phyloP scores from a whole-genome alignment of 2,888 invertebrate species.

The Mycalesis mineus region DNA sequence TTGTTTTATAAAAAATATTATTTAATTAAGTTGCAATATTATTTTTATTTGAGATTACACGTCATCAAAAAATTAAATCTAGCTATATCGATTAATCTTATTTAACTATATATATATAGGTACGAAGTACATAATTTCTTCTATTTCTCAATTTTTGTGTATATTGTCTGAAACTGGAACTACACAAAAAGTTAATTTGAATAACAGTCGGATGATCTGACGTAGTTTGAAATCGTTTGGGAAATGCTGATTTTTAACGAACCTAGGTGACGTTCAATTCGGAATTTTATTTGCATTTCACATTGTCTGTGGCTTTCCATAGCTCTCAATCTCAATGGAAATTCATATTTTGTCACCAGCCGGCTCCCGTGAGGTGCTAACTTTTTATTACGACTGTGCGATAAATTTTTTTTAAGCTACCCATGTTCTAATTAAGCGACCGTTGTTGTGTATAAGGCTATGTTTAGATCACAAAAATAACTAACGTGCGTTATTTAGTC shows the following conservation, averaged over 20 bases:
- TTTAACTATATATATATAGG: no score
- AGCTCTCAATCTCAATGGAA: constrained; percentile 12
- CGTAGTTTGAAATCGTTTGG: neutral
- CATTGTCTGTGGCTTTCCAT: constrained; percentile 6
- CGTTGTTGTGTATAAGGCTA: no score
- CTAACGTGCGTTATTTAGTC: no score
- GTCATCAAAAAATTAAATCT: no score
- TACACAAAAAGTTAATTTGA: neutral
- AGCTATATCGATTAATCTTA: no score
- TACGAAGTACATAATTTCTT: no score
- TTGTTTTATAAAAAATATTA: no score
- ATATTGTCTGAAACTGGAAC: neutral
- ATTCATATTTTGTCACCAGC: constrained; percentile 7
- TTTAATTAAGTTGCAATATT: no score
- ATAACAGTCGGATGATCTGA: neutral
- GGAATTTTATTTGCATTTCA: constrained; percentile 5
- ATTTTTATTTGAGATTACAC: no score
- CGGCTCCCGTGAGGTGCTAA: neutral
- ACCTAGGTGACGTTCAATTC: constrained; percentile 6
- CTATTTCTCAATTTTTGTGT: neutral
- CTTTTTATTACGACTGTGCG: neutral
- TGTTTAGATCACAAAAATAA: no score
- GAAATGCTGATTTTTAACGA: constrained; percentile 8
- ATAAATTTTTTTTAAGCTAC: constrained; percentile 10
- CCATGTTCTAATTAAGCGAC: constrained; percentile 10